A percentile compares a stretch with the other conserved stretches of the same genome.
Evolutionary conservation across 2,888 invertebrate genomes (phyloP).

Genomic region (Drosophila picticornis): DNA sequence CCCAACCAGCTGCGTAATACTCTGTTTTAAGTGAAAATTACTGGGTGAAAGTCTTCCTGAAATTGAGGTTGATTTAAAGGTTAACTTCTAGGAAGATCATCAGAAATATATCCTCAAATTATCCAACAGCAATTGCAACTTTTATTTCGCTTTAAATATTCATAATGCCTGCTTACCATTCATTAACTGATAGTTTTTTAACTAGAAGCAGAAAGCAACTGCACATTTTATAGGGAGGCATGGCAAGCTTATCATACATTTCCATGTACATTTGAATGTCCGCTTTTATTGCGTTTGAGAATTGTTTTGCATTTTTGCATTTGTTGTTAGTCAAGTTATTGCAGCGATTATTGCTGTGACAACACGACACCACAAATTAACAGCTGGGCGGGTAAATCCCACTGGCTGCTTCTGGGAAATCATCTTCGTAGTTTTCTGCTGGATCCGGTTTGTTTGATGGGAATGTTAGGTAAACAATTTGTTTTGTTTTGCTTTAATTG

Average conservation of each 20-base stretch:
- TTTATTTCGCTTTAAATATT: not conserved
- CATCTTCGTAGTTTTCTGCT: conserved; percentile 42
- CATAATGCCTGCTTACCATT: not conserved
- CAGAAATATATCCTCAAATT: too few relatives aligned
- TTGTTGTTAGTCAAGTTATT: conserved; percentile 29
- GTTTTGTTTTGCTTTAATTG: too few relatives aligned
- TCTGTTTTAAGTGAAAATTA: not conserved
- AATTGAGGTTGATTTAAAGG: rapidly evolving
- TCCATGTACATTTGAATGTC: not conserved
- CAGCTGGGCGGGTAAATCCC: conserved; percentile 33
- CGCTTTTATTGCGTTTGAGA: conserved; percentile 26
- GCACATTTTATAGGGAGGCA: not conserved
- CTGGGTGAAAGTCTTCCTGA: not conserved
- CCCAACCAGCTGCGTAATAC: not conserved
- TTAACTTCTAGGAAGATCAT: not conserved
- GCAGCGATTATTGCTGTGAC: conserved; percentile 8
- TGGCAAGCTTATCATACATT: not conserved
- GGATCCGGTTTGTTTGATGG: conserved; percentile 52
- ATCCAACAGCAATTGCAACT: not conserved
- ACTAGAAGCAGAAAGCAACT: not conserved
- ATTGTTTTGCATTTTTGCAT: conserved; percentile 49
- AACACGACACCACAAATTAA: conserved; percentile 33
- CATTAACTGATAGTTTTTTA: not conserved
- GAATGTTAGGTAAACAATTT: conserved; percentile 36
- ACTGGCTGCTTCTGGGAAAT: conserved; percentile 49